Base-by-base conservation (phyloP, 2,797 vertebrate species). In the Coreius guichenoti region DNA sequence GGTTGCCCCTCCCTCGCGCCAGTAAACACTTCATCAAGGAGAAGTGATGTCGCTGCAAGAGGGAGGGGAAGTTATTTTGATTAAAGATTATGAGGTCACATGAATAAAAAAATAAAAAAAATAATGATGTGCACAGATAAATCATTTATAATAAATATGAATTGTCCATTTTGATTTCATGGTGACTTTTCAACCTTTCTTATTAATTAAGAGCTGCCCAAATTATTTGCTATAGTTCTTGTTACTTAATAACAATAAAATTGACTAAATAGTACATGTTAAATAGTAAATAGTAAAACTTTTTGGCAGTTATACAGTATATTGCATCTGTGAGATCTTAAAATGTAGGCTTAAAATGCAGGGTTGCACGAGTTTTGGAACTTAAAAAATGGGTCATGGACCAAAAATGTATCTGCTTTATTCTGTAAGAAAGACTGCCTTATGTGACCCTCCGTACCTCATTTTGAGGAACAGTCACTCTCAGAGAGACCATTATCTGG, bases 401-500 rank as follows among this genome's bases (percentile, higher is more conserved):
- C 4, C 4, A 58, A 77, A 77, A 77, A 58, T 17, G 2, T 26
- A 17, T 77, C 12, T 58, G 51, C 21, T 68, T 69, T 51, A 36
- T 81, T 54, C 65, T 54, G 29, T 36, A 54, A 26, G 45, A 69
- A 68, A 82, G 29, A 63, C 21, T 8, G 58, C 5, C 11, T 36
- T 75, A 74, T 14, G 45, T 74, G 43, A 83, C 70, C 39, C 70
- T 63, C 56, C 1, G 36, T 13, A n/a, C 45, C 3, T 19, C 43
- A 39, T 51, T 63, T 78, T 75, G 61, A 6, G 21, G 8, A 63
- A 33, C 81, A 61, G 51, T 47, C 1, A 8, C 54, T 61, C 69
- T 82, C 36, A 56, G 54, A 82, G 51, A 82, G 16, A 45, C 6
- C 49, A 56, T 74, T 75, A 51, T 82, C 43, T 65, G 14, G 70